phyloP scores from a whole-genome alignment of 2,113 vertebrate genomes.

The Vicugna pacos region DNA sequence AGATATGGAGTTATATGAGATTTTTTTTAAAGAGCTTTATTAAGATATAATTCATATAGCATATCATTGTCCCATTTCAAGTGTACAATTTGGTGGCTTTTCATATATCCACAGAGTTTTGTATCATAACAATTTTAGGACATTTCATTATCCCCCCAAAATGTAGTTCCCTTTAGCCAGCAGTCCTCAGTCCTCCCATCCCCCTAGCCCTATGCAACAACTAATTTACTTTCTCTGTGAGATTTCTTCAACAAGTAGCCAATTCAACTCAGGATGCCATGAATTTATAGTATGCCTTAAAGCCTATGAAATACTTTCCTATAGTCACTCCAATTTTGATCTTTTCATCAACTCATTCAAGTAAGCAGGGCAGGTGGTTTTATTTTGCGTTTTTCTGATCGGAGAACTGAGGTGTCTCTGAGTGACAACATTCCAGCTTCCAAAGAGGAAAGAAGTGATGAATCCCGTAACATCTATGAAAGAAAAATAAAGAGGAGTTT shows the following conservation, averaged over 20 bases:
- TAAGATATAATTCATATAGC: not conserved
- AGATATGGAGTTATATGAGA: not conserved
- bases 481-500: constrained; percentile 19
- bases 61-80: not conserved
- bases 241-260: not conserved
- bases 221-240: not conserved
- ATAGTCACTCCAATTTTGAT: not conserved
- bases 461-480: not conserved
- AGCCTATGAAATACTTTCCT: not conserved
- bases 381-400: not conserved
- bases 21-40: not conserved
- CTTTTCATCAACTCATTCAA: constrained; percentile 2
- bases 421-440: not conserved
- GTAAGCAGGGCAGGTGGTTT: not conserved
- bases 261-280: not conserved
- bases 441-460: not conserved
- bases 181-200: not conserved
- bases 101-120: not conserved
- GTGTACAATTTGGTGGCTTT: not conserved
- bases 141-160: not conserved
- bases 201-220: not conserved
- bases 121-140: not conserved
- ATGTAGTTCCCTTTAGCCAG: not conserved
- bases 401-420: not conserved
- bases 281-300: not conserved